Percentiles rank a stretch among this genome's conserved stretches.
Evolutionary conservation across 1,140 invertebrate genomes (phyloP).

Genomic region (Anastrepha obliqua): DNA sequence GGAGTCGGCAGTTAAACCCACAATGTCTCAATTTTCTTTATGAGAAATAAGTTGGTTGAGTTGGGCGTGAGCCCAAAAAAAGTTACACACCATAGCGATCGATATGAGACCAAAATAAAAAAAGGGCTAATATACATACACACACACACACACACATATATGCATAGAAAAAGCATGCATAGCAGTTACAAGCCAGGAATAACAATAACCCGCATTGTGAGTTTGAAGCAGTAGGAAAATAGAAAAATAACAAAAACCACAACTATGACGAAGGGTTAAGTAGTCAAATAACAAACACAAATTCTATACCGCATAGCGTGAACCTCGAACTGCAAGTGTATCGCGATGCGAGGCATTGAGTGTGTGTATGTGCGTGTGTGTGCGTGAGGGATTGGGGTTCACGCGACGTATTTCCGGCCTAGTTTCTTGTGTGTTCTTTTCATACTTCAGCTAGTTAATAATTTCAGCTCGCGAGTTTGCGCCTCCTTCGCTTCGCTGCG

Average conservation of each 20-base stretch:
- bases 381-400: background rate
- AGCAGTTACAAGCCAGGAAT: background rate
- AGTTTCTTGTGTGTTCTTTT: background rate
- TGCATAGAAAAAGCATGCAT: background rate
- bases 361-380: background rate
- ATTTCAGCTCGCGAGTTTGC: too few relatives aligned
- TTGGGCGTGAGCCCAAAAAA: background rate
- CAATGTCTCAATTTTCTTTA: background rate
- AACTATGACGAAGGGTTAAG: background rate
- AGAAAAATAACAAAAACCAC: background rate
- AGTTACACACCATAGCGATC: background rate
- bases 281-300: background rate
- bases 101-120: background rate
- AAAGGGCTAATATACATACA: too few relatives aligned
- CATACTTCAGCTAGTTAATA: background rate
- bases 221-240: background rate
- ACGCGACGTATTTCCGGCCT: slow-evolving; percentile 19
- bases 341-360: background rate
- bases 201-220: background rate
- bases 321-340: background rate
- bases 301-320: background rate
- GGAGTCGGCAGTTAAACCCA: background rate
- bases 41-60: background rate
- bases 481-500: background rate
- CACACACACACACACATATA: background rate